Base-by-base conservation (phyloP, 2,888 invertebrate genomes). In the Lycophotia porphyrea region DNA sequence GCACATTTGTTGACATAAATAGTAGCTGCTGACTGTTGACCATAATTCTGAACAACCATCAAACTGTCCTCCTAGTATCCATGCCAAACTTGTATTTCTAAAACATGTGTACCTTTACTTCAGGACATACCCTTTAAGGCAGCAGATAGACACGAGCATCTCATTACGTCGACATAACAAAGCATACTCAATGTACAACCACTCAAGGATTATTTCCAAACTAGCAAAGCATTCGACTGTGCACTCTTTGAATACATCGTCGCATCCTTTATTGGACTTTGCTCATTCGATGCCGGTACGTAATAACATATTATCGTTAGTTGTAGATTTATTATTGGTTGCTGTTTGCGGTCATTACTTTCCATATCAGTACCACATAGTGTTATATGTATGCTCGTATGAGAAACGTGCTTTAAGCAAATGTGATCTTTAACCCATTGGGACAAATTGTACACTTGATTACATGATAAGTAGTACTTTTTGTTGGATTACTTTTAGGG, bases 231-330 rank as follows among this genome's bases (percentile, higher is more conserved):
- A 39, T 65, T 63, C 47, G 75, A 42, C 9, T 70, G 34, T 68
- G 71, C 76, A 58, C 67, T 61, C 42, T 74, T 55, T 79, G 64
- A 75, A 77, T 71, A 82, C 44, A 44, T 79, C 65, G 49, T 79
- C 65, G 82, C 84, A 84, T 87, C 87, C 74, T 86, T 84, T 79
- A 78, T 87, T 90, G 90, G 89, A 90, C 90, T 89, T 90, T 87
- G 88, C 80, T 87, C 91, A 87, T 86, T 79, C 69, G 80, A 82
- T 86, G 86, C 79, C 82, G 78, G 84, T 84, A 81, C 81, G 79
- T 88, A 88, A 88, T 89, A 87, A 88, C 84, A 75, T 58, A 86
- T 85, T 81, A 78, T 87, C 80, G 74, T 82, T 73, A 85, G 73
- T 82, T 70, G 75, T 83, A 87, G 80, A 87, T 86, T 85, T 80